Evolutionary conservation across 2,113 vertebrate genomes (phyloP).

Genomic region (Pelmatolapia mariae): DNA sequence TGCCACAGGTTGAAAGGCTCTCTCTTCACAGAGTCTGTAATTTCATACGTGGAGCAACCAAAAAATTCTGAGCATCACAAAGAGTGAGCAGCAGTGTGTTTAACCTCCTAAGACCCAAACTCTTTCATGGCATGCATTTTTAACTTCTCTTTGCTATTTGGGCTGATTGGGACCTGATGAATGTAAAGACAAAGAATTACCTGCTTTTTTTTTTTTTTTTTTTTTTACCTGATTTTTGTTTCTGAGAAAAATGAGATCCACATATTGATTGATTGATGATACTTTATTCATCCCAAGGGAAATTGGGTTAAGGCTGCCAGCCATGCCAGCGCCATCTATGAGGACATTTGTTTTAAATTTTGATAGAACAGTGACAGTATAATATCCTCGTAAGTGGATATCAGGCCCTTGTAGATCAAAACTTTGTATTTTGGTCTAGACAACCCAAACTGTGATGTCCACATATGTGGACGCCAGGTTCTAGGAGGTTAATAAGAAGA

Average conservation of each 20-base stretch:
- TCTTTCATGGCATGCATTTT: not conserved
- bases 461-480: not conserved
- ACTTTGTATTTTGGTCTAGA: not conserved
- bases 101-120: not conserved
- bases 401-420: not conserved
- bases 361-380: not conserved
- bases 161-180: not conserved
- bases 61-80: not conserved
- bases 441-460: not conserved
- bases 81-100: not conserved
- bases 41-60: not conserved
- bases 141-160: not conserved
- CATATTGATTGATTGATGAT: not conserved
- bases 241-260: not conserved
- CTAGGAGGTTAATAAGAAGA: not conserved
- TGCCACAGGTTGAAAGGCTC: not conserved
- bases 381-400: not conserved
- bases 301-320: not conserved
- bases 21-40: not conserved
- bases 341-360: not conserved
- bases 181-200: not conserved
- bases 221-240: not conserved
- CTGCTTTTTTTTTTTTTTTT: not conserved
- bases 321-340: not conserved
- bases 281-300: not conserved